Evolutionary conservation across 2,113 vertebrate species (phyloP).

Genomic region (Phaethornis superciliosus): DNA sequence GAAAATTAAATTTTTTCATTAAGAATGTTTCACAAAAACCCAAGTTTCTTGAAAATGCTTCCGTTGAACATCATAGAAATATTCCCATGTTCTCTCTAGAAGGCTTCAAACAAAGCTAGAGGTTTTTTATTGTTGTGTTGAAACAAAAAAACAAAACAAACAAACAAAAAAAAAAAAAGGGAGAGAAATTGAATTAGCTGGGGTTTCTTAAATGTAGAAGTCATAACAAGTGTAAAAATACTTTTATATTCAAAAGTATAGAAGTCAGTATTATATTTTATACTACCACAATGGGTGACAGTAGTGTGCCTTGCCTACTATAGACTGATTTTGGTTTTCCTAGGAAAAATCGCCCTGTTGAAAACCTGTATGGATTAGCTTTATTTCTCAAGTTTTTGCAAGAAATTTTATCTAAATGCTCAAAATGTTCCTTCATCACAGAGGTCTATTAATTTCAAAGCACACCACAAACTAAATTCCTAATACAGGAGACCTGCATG

Average conservation of each 20-base stretch:
- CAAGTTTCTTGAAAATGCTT: not conserved
- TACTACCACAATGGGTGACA: not conserved
- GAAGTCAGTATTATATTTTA: not conserved
- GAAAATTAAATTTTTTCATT: not conserved
- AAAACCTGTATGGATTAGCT: not conserved
- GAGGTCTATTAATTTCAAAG: not conserved
- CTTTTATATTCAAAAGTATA: not conserved
- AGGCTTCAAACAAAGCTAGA: not conserved
- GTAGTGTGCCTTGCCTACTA: not conserved
- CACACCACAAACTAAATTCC: not conserved
- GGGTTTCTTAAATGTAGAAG: not conserved
- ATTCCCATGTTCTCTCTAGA: not conserved
- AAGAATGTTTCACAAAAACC: not conserved
- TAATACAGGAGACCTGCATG: not conserved
- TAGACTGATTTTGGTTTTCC: not conserved
- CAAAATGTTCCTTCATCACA: not conserved
- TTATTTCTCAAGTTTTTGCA: not conserved
- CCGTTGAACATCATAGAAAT: not conserved
- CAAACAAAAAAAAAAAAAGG: no score
- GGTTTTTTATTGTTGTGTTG: not conserved
- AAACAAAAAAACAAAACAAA: not conserved
- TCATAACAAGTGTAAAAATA: not conserved
- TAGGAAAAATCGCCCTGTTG: not conserved
- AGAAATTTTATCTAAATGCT: not conserved
- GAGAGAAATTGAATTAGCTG: not conserved